Base-by-base conservation (phyloP, 1,140 invertebrate genomes). In the Nasonia vitripennis region DNA sequence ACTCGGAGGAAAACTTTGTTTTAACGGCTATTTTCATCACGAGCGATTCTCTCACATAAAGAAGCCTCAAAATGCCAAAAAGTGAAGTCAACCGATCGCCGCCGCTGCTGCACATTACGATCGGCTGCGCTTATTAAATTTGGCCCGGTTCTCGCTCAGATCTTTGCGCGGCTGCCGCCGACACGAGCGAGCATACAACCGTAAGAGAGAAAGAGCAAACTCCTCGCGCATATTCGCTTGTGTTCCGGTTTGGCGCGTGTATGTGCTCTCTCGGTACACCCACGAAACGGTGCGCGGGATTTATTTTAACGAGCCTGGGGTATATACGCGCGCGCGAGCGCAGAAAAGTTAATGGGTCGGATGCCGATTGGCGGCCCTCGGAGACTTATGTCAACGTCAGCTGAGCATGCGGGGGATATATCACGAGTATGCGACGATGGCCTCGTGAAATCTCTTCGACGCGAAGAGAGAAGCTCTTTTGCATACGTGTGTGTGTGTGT, bases 301-400 rank as follows among this genome's bases (percentile, higher is more conserved):
- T 86, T 87, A 79, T 71, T 87, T 88, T 90, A 90, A 89, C 90
- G 89, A 89, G 87, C 85, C 77, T 41, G 23, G 55, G 14, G 75
- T 62, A 17, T 62, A n/a, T 62, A 62, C 86, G 23, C 17, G 11
- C 27, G 41, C 67, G 1, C 34, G 34, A 37, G 34, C 34, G 55
- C 34, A 78, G 87, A 88, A 89, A 88, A 89, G 87, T 86, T 90
- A 90, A 90, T 89, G 87, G 87, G 71, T 87, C 87, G 86, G 75
- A 78, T 73, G 31, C 75, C 83, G 83, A 84, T 84, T 83, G 73
- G 62, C 73, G 51, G 75, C 45, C 12, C 41, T 41, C 11, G 9
- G 70, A 17, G 75, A 84, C 75, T 84, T 84, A 79, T 79, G 83
- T 84, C 83, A 84, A 84, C 77, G 83, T 84, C 45, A 84, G 27